These are phyloP conservation scores for Drosophila leontia DNA, from an alignment of 1,140 invertebrate genomes.

Conservation along the genomic window DNA sequence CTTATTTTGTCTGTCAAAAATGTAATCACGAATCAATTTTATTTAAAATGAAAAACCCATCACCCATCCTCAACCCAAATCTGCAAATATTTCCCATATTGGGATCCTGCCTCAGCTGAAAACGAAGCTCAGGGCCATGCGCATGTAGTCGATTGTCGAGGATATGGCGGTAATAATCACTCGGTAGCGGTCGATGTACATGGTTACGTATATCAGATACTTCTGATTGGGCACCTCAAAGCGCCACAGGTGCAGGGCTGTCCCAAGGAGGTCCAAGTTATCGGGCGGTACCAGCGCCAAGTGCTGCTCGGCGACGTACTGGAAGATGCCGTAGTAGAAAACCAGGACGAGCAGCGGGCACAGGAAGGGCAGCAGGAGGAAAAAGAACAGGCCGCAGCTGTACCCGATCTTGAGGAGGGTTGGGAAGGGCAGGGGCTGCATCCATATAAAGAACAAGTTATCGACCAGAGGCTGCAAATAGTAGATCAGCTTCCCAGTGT, in stretches of 20 bases:
- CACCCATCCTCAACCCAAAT: background rate
- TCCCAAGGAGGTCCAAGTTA: conserved; percentile 45
- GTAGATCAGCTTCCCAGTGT: conserved; percentile 53
- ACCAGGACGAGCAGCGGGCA: conserved; percentile 49
- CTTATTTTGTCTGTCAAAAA: background rate
- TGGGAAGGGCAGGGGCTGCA: conserved; percentile 69
- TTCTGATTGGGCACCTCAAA: conserved; percentile 64
- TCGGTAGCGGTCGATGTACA: conserved; percentile 69
- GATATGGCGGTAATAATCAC: conserved; percentile 67
- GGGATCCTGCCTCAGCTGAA: conserved; percentile 28
- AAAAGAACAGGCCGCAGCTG: conserved; percentile 52
- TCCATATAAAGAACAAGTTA: conserved; percentile 59
- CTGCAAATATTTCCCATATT: background rate
- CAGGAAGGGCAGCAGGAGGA: conserved; percentile 59
- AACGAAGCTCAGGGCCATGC: conserved; percentile 61
- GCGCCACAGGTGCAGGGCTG: conserved; percentile 29
- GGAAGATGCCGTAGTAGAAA: conserved; percentile 56
- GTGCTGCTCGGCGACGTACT: conserved; percentile 54
- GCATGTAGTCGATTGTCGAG: conserved; percentile 67
- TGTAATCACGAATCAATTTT: background rate
- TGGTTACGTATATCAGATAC: conserved; percentile 56
- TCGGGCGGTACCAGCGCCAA: conserved; percentile 8
- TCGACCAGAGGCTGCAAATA: conserved; percentile 69
- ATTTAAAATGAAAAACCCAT: background rate
- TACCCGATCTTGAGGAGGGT: conserved; percentile 60